Evolutionary conservation across 1,140 invertebrate species (phyloP).

Genomic region (Popillia japonica): DNA sequence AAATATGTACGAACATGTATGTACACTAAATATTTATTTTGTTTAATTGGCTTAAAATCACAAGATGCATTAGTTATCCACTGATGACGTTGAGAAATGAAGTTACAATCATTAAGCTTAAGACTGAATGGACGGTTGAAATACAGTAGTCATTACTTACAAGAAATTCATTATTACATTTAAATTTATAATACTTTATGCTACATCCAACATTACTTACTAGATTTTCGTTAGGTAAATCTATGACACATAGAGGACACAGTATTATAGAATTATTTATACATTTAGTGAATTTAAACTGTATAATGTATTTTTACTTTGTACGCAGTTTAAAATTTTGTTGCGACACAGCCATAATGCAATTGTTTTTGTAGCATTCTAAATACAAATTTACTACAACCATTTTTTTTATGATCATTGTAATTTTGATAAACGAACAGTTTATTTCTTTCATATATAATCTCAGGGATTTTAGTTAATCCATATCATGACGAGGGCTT

Average conservation of each 20-base stretch:
- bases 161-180: background rate
- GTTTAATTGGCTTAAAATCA: slow-evolving; percentile 30
- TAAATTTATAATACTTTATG: background rate
- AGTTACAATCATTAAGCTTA: slow-evolving; percentile 15
- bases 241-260: background rate
- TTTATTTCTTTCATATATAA: slow-evolving; percentile 12
- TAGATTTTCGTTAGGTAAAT: slow-evolving; percentile 1
- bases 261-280: slow-evolving; percentile 19
- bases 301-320: slow-evolving; percentile 14
- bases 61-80: background rate
- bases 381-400: slow-evolving; percentile 4
- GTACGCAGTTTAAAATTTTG: too few species aligned
- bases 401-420: background rate
- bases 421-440: background rate
- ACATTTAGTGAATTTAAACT: background rate
- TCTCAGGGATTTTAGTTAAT: background rate
- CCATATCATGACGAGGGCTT: background rate
- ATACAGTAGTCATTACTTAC: slow-evolving; percentile 11
- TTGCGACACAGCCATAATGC: slow-evolving; percentile 26
- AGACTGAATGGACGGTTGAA: slow-evolving; percentile 31
- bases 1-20: background rate
- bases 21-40: background rate
- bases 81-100: slow-evolving; percentile 6
- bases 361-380: slow-evolving; percentile 34
- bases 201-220: background rate